phyloP scores from a whole-genome alignment of 2,797 vertebrate genomes.

The Eleutherodactylus coqui region DNA sequence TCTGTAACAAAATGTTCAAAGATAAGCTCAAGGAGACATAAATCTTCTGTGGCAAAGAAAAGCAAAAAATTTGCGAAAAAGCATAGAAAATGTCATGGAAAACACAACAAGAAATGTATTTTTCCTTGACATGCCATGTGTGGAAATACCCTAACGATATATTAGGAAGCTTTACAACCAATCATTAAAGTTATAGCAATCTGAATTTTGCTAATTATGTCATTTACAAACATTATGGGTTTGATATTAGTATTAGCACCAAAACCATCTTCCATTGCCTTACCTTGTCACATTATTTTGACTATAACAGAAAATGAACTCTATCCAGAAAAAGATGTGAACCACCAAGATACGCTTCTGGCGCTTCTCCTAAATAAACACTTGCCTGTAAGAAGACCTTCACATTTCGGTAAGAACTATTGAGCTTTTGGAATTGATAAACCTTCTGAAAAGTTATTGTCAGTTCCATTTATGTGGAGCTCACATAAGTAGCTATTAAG shows the following conservation, averaged over 20 bases:
- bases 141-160: too few relatives aligned
- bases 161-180: too few relatives aligned
- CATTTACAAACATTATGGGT: neutral
- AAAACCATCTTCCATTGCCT: neutral
- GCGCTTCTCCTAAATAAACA: slow-evolving; percentile 72
- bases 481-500: neutral
- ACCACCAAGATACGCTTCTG: slow-evolving; percentile 66
- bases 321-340: slow-evolving; percentile 70
- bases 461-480: neutral
- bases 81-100: neutral
- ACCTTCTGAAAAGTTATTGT: neutral
- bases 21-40: too few relatives aligned
- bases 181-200: too few relatives aligned
- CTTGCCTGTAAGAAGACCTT: slow-evolving; percentile 64
- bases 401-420: slow-evolving; percentile 68
- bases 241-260: neutral
- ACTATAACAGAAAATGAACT: slow-evolving; percentile 67
- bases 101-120: too few relatives aligned
- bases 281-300: neutral
- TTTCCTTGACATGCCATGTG: too few relatives aligned
- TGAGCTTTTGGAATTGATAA: neutral
- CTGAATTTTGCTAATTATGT: neutral
- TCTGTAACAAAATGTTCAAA: too few relatives aligned
- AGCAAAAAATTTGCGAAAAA: too few relatives aligned
- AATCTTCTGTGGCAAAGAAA: too few relatives aligned